Percentiles rank a stretch among this genome's conserved stretches.
These are phyloP conservation scores for Synergus laeviventris DNA, from an alignment of 2,888 invertebrate species.

Conservation along the genomic window DNA sequence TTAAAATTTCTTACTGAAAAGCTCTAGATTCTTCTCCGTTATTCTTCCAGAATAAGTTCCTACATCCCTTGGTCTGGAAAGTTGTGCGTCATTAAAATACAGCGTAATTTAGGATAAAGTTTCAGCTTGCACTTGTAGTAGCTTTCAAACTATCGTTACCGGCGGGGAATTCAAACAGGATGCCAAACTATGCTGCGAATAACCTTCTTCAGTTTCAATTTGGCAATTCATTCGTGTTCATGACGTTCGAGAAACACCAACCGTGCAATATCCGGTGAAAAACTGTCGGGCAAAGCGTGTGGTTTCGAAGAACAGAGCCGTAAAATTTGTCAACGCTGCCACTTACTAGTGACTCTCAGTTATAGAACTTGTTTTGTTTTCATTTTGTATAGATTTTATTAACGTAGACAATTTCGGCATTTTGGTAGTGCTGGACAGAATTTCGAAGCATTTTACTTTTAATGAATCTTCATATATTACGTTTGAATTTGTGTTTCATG, in stretches of 20 bases:
- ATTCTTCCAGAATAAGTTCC: not conserved
- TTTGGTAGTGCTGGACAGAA: not conserved
- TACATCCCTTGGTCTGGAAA: not conserved
- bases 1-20: not conserved
- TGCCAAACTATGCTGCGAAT: conserved; percentile 14
- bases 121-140: not conserved
- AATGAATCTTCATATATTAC: not conserved
- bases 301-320: conserved; percentile 33
- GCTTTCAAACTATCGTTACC: not conserved
- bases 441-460: no score
- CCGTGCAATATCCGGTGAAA: conserved; percentile 43
- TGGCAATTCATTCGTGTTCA: conserved; percentile 54
- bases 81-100: not conserved
- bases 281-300: conserved; percentile 12
- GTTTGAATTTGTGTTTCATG: not conserved
- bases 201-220: conserved; percentile 48
- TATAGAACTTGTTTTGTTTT: no score
- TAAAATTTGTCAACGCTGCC: conserved; percentile 47
- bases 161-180: conserved; percentile 14
- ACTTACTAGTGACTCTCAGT: conserved; percentile 6
- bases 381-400: not conserved
- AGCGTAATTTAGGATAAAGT: not conserved
- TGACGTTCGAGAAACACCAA: conserved; percentile 52
- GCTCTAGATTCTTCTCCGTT: not conserved
- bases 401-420: not conserved